Evolutionary conservation across 1,140 invertebrate species (phyloP).

Genomic region (Lordiphosa mommai): DNA sequence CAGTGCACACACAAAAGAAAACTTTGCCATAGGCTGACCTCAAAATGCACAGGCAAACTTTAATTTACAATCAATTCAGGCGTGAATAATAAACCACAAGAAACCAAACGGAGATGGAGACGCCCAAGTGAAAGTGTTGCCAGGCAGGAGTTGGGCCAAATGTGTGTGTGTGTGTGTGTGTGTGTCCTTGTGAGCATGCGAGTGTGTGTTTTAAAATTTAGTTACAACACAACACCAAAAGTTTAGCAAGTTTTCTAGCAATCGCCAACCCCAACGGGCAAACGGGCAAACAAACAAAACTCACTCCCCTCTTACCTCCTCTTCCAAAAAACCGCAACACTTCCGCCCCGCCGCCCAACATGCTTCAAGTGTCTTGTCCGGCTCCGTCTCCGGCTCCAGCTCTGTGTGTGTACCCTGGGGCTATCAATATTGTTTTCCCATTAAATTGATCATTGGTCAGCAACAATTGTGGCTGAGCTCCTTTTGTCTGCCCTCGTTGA

Average conservation of each 20-base stretch:
- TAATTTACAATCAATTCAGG: conserved; percentile 80
- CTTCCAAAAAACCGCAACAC: conserved; percentile 46
- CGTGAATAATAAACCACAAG: conserved; percentile 80
- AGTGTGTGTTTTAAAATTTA: conserved; percentile 52
- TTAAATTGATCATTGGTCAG: conserved; percentile 79
- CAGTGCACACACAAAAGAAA: conserved; percentile 64
- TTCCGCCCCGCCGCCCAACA: conserved; percentile 28
- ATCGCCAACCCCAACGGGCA: conserved; percentile 16
- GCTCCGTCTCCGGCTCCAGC: conserved; percentile 1
- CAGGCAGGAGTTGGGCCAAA: conserved; percentile 20
- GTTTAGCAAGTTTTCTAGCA: conserved; percentile 65
- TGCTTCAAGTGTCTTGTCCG: conserved; percentile 30
- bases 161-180: not conserved
- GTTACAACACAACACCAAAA: conserved; percentile 70
- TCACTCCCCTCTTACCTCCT: not conserved
- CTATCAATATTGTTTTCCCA: conserved; percentile 79
- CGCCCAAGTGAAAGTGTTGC: conserved; percentile 68
- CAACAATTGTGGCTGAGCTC: conserved; percentile 61
- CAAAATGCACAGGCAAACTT: conserved; percentile 77
- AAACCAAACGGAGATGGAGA: conserved; percentile 63
- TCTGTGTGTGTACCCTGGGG: conserved; percentile 14
- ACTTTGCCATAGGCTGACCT: conserved; percentile 76
- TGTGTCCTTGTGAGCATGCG: conserved; percentile 4
- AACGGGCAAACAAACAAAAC: conserved; percentile 40
- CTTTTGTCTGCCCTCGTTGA: conserved; percentile 35